A percentile compares a stretch with the other conserved stretches of the same genome.
Evolutionary conservation across 1,140 invertebrate genomes (phyloP).

Genomic region (Magallana angulata): DNA sequence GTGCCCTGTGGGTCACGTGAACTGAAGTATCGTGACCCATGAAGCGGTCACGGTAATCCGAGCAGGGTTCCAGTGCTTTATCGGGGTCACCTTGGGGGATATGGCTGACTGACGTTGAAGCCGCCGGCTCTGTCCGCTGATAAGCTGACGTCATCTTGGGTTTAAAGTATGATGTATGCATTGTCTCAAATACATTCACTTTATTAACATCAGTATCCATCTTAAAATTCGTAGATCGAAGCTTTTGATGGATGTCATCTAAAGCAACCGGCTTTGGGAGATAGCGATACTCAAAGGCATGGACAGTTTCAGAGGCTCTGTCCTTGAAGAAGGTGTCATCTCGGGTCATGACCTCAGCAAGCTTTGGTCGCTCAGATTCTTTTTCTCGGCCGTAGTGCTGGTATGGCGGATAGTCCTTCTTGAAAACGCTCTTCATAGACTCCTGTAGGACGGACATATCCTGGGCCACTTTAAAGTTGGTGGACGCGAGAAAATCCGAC

Average conservation of each 20-base stretch:
- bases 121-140: constrained; percentile 40
- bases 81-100: constrained; percentile 72
- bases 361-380: constrained; percentile 64
- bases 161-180: constrained; percentile 70
- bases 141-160: constrained; percentile 67
- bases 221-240: constrained; percentile 75
- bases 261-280: constrained; percentile 65
- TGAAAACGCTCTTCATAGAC: constrained; percentile 70
- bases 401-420: constrained; percentile 70
- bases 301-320: constrained; percentile 70
- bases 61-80: constrained; percentile 68
- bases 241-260: constrained; percentile 63
- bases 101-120: constrained; percentile 53
- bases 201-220: constrained; percentile 73
- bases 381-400: constrained; percentile 56
- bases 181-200: constrained; percentile 70
- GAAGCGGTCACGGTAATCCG: constrained; percentile 71
- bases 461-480: constrained; percentile 70
- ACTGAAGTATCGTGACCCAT: constrained; percentile 69
- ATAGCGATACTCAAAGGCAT: constrained; percentile 68
- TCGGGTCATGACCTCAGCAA: constrained; percentile 73
- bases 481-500: constrained; percentile 62
- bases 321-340: constrained; percentile 71
- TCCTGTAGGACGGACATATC: constrained; percentile 64
- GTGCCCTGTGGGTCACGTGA: constrained; percentile 64